phyloP scores from a whole-genome alignment of 2,113 vertebrate genomes.

The Himantopus leucocephalus region DNA sequence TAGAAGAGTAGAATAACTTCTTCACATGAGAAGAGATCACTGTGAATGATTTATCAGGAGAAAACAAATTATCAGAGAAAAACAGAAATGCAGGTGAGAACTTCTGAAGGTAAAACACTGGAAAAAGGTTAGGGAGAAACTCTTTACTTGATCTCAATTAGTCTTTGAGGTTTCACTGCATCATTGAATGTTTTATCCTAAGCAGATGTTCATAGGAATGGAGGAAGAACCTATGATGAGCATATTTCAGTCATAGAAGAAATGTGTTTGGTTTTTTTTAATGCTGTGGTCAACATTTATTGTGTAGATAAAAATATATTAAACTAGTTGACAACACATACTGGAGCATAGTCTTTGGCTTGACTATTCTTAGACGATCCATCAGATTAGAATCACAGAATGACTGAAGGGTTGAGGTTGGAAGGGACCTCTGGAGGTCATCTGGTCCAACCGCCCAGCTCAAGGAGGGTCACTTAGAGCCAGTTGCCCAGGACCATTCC shows the following conservation, averaged over 20 bases:
- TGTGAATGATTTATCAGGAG: background rate
- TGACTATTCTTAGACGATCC: background rate
- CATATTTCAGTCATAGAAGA: background rate
- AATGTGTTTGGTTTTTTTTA: background rate
- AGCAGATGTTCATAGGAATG: background rate
- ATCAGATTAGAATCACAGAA: background rate
- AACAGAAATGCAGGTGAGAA: background rate
- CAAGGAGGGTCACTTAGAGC: background rate
- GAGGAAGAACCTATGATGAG: background rate
- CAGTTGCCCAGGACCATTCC: no score
- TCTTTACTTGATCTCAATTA: background rate
- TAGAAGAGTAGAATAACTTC: background rate
- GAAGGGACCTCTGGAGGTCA: background rate
- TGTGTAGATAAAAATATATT: background rate
- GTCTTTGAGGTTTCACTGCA: background rate
- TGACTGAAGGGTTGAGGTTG: background rate
- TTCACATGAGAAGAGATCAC: background rate
- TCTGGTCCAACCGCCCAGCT: background rate
- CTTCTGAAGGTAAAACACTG: background rate
- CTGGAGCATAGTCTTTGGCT: background rate
- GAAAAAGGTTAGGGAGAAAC: background rate
- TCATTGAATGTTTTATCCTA: background rate
- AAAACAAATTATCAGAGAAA: background rate
- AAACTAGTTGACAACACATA: background rate
- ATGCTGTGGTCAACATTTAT: background rate